Conservation (phyloP, 1,140 invertebrate species). For the Solen grandis region DNA sequence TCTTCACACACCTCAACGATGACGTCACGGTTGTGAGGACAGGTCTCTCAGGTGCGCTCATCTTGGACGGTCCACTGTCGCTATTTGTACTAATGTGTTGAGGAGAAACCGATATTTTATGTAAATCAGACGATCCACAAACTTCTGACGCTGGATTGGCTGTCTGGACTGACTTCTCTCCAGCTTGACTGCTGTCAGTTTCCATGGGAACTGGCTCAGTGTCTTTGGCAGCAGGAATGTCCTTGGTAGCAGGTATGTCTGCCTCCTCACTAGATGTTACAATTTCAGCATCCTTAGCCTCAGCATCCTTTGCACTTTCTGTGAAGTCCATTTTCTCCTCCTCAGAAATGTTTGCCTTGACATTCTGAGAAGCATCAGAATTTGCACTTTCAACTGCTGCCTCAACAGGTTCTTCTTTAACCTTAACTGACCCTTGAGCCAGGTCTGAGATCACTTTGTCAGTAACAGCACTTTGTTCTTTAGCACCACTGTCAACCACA, state of each 20-base stretch:
- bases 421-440: too few relatives aligned
- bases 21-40: not conserved
- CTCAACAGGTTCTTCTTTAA: too few relatives aligned
- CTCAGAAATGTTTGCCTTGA: not conserved
- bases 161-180: not conserved
- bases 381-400: too few relatives aligned
- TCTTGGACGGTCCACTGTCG: not conserved
- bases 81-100: not conserved
- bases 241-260: not conserved
- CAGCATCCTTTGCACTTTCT: not conserved
- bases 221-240: not conserved
- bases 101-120: not conserved
- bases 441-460: too few relatives aligned
- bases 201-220: not conserved
- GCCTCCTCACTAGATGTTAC: not conserved
- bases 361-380: not conserved
- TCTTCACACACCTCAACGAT: slow-evolving; percentile 12
- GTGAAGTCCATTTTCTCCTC: not conserved
- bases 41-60: not conserved
- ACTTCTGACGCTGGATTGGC: not conserved
- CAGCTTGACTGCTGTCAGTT: not conserved
- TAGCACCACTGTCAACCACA: too few relatives aligned
- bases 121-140: not conserved
- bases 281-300: not conserved
- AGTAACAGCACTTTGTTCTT: too few relatives aligned